Evolutionary conservation across 2,888 invertebrate species (phyloP), one percentile per base, ranked within the genome.

Genomic region (Physocephala rufipes): DNA sequence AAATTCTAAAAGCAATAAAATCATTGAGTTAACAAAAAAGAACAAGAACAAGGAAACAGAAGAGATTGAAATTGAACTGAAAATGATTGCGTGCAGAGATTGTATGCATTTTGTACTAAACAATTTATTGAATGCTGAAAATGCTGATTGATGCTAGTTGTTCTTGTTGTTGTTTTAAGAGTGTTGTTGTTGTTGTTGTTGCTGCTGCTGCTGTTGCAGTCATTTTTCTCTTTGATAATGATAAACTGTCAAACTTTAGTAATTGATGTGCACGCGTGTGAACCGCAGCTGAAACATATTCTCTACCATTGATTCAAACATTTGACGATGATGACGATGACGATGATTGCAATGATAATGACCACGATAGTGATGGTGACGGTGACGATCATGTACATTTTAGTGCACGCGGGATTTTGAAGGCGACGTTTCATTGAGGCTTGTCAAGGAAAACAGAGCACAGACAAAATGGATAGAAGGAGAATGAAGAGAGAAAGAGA

Each of bases 191-290:
- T 45, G 45, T 45, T 45, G 49, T 49, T 49, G 49, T 49, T 49
- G 49, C 16, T 49, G 49, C 19, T 49, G 49, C 16, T 9, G 5
- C 5, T 24, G 12, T 28, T 59, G 1, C 7, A 7, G 15, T 59
- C 19, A 5, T 53, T 21, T 30, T 30, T 16, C 30, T 28, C 43
- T 28, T 28, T 21, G 12, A 51, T 53, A 68, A 73, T 73, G 70
- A 73, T 72, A 75, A 74, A 73, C 71, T 76, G 76, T 73, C 76
- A 76, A 74, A 74, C 71, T 74, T 30, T 36, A 62, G 73, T 76
- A 74, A 76, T 76, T 76, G 74, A 76, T 76, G 76, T 71, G 72
- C 70, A 71, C 59, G 71, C 71, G 71, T 71, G 71, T 67, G 71
- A 72, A 67, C 53, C 28, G 58, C 61, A 67, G 62, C 61, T 70